phyloP scores from a whole-genome alignment of 1,140 invertebrate genomes.

The Cyphomyrmex costatus region DNA sequence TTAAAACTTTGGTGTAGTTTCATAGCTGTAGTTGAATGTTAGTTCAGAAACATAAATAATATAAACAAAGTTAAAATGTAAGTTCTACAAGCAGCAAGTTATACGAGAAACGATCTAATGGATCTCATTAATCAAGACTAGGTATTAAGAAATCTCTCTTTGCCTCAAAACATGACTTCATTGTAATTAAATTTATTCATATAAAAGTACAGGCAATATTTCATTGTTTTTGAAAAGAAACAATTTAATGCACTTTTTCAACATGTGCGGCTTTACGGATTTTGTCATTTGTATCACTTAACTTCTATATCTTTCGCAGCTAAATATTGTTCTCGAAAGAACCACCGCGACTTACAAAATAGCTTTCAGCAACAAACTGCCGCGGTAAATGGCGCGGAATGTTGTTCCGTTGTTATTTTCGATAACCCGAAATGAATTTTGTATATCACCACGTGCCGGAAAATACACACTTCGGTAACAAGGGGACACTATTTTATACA shows the following conservation, averaged over 20 bases:
- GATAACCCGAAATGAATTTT: conserved; percentile 37
- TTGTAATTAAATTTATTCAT: conserved; percentile 17
- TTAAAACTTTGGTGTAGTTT: too few relatives aligned
- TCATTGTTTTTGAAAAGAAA: neutral
- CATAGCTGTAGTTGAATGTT: too few relatives aligned
- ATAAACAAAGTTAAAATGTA: neutral
- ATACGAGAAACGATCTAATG: neutral
- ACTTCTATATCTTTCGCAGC: neutral
- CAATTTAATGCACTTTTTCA: neutral
- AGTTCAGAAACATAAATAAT: neutral
- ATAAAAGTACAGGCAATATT: neutral
- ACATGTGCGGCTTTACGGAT: neutral
- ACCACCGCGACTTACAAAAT: neutral
- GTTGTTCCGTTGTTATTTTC: conserved; percentile 2
- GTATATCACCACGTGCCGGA: conserved; percentile 8
- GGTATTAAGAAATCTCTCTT: neutral
- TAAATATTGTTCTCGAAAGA: neutral
- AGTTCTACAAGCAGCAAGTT: neutral
- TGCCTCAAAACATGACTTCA: neutral
- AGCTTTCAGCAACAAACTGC: neutral
- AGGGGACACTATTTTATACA: neutral
- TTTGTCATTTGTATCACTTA: conserved; percentile 18
- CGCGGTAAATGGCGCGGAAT: neutral
- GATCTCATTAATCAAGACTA: neutral
- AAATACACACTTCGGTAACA: conserved; percentile 31